These are phyloP conservation scores for Nymphalis c-album DNA, from an alignment of 2,888 invertebrate genomes.

Conservation along the genomic window DNA sequence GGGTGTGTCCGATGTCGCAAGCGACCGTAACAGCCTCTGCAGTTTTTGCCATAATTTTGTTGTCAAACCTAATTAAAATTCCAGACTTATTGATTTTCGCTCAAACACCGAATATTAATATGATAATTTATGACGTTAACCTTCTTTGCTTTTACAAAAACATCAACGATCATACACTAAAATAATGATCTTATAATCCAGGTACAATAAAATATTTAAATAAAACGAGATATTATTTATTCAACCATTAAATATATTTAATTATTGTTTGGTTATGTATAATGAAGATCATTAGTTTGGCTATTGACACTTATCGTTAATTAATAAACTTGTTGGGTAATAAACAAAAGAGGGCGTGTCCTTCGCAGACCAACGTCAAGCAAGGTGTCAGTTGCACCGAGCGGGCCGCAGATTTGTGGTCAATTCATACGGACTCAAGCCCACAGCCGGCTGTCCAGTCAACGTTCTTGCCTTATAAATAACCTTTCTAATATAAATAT, in stretches of 20 bases:
- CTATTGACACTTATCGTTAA: constrained; percentile 25
- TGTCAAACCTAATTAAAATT: constrained; percentile 39
- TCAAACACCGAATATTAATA: constrained; percentile 1
- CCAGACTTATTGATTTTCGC: constrained; percentile 11
- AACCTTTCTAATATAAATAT: constrained; percentile 26
- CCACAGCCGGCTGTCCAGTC: constrained; percentile 52
- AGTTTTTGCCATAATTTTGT: constrained; percentile 48
- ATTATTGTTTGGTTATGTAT: neutral
- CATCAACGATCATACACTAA: no score
- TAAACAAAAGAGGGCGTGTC: constrained; percentile 73
- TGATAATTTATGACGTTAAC: neutral
- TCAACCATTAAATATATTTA: neutral
- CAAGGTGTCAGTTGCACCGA: constrained; percentile 61
- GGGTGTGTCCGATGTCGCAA: constrained; percentile 66
- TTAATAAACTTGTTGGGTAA: constrained; percentile 61
- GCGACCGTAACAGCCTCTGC: constrained; percentile 46
- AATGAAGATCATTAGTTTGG: constrained; percentile 12
- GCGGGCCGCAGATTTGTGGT: constrained; percentile 75
- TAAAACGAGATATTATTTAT: neutral
- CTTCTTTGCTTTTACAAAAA: neutral
- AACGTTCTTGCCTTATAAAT: constrained; percentile 40
- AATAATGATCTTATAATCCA: no score
- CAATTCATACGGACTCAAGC: constrained; percentile 53
- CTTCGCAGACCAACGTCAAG: constrained; percentile 54
- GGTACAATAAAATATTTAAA: no score